phyloP scores from a whole-genome alignment of 2,797 vertebrate species.

The Salarias fasciatus region DNA sequence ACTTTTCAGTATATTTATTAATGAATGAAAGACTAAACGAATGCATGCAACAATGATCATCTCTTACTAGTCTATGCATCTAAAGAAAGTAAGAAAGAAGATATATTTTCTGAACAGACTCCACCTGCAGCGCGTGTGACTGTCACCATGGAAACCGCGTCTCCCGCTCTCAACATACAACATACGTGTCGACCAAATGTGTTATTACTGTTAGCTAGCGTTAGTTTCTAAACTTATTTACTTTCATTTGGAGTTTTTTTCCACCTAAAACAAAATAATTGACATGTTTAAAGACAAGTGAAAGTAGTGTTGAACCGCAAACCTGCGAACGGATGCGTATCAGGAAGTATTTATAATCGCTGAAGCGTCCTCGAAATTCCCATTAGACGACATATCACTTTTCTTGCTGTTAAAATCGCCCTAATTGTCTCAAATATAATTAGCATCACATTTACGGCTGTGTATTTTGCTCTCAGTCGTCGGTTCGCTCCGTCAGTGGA shows the following conservation, averaged over 20 bases:
- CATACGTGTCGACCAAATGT: no score
- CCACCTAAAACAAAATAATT: no score
- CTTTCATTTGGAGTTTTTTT: not conserved
- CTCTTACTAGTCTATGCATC: no score
- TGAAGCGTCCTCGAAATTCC: slow-evolving; percentile 7
- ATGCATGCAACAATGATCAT: no score
- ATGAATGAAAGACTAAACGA: no score
- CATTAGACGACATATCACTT: not conserved
- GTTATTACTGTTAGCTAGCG: not conserved
- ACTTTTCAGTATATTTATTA: no score
- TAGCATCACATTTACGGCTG: not conserved
- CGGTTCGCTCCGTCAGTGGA: not conserved
- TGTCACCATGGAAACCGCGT: slow-evolving; percentile 65
- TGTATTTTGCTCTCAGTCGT: not conserved
- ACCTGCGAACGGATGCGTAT: slow-evolving; percentile 48
- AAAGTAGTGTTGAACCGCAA: slow-evolving; percentile 20
- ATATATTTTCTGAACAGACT: not conserved
- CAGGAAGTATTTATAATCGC: slow-evolving; percentile 16
- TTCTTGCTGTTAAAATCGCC: not conserved
- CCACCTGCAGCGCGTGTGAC: not conserved
- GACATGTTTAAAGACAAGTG: no score
- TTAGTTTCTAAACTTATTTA: not conserved
- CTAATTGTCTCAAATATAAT: not conserved
- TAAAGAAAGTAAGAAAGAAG: no score
- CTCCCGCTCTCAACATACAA: not conserved